Base-by-base conservation (phyloP, 2,797 vertebrate genomes). In the Sardinella longiceps region DNA sequence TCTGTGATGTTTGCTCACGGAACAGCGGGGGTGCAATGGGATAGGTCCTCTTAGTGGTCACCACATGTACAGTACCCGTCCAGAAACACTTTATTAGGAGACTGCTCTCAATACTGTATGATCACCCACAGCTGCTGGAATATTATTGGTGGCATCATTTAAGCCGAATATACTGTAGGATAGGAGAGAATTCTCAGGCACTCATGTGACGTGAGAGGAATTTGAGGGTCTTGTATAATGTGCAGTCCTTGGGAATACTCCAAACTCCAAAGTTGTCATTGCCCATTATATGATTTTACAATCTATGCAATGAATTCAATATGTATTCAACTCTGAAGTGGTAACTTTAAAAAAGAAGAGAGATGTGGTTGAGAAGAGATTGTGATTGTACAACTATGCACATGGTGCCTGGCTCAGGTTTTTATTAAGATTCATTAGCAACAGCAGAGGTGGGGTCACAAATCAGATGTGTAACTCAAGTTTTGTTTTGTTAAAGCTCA, bases 1-100 rank as follows among this genome's bases (percentile, higher is more conserved):
- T 80, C 84, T 86, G 45, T 58, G 84, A 74, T 84, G 87, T 88
- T 85, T 53, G 84, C 85, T 77, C 37, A 77, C 81, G 46, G 80
- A 84, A 83, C 82, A 80, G 82, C 81, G 12, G 88, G 85, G 83
- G 88, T 84, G 66, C 89, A 82, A 81, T 83, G 48, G 85, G 80
- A 39, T 81, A 70, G 86, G 80, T 7, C 56, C 80, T 84, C 86
- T 82, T 82, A 50, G 5, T 0, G 80, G 63, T 66, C 82, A 84
- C 88, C 86, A 84, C 89, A 83, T 82, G 80, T 77, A 86, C n/a
- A n/a, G n/a, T n/a, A n/a, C n/a, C n/a, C n/a, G n/a, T n/a, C n/a
- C n/a, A n/a, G n/a, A n/a, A n/a, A n/a, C n/a, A n/a, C n/a, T n/a
- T n/a, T n/a, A n/a, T n/a, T n/a, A n/a, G n/a, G n/a, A n/a, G n/a